Conservation (phyloP, 2,888 invertebrate genomes). For the Meliscaeva auricollis region DNA sequence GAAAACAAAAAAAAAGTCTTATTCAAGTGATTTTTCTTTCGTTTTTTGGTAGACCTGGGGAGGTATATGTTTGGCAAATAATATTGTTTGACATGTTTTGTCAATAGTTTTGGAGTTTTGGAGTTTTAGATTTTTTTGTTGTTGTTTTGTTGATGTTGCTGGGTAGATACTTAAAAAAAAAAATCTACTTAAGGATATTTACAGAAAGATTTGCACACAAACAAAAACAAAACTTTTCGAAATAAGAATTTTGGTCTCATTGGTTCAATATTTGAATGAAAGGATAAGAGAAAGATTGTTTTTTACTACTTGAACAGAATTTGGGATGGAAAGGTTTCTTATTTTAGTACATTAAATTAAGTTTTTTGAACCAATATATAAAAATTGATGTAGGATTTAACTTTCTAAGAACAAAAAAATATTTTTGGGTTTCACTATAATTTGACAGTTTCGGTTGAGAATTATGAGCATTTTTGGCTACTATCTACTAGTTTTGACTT, state of each 20-base stretch:
- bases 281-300: too few species aligned
- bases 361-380: too few species aligned
- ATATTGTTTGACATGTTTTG: conserved; percentile 56
- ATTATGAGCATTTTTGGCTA: too few species aligned
- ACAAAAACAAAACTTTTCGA: background rate
- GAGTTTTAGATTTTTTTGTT: background rate
- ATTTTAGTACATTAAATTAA: too few species aligned
- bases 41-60: conserved; percentile 12
- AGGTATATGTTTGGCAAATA: conserved; percentile 21
- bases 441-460: too few species aligned
- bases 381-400: too few species aligned
- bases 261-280: background rate
- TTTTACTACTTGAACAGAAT: too few species aligned
- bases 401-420: too few species aligned
- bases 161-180: background rate
- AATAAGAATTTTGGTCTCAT: background rate
- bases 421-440: too few species aligned
- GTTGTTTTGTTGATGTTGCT: background rate
- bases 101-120: conserved; percentile 51
- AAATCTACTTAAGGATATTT: conserved; percentile 37
- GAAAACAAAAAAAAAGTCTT: conserved; percentile 5
- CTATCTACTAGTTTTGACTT: too few species aligned
- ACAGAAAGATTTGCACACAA: conserved; percentile 7
- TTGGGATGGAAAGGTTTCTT: too few species aligned
- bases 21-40: conserved; percentile 45